These are phyloP conservation scores for Euclidia mi DNA, from an alignment of 2,888 invertebrate genomes.

Conservation along the genomic window DNA sequence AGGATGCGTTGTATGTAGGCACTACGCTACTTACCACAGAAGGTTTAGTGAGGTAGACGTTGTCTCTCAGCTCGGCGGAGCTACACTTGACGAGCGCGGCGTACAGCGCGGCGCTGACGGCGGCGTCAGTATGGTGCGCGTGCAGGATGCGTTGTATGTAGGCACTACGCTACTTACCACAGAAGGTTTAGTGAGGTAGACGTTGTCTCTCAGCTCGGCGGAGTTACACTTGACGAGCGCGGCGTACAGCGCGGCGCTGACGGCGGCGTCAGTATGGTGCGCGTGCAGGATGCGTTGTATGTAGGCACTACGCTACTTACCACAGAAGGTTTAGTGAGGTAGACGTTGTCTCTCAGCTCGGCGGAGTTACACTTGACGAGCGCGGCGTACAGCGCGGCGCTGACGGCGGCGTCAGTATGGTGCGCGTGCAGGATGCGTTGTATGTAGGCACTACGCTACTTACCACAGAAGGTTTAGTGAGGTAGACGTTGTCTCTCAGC, in stretches of 20 bases:
- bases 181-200: slow-evolving; percentile 72
- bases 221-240: slow-evolving; percentile 69
- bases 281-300: slow-evolving; percentile 30
- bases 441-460: too few relatives aligned
- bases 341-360: slow-evolving; percentile 71
- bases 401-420: slow-evolving; percentile 58
- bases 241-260: slow-evolving; percentile 74
- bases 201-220: slow-evolving; percentile 68
- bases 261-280: slow-evolving; percentile 56
- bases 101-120: slow-evolving; percentile 71
- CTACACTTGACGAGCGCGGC: slow-evolving; percentile 71
- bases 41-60: slow-evolving; percentile 74
- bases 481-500: slow-evolving; percentile 74
- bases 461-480: slow-evolving; percentile 68
- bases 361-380: slow-evolving; percentile 68
- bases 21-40: too few relatives aligned
- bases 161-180: too few relatives aligned
- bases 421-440: slow-evolving; percentile 33
- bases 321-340: slow-evolving; percentile 70
- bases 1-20: slow-evolving; percentile 35
- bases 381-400: slow-evolving; percentile 75
- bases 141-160: slow-evolving; percentile 32
- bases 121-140: slow-evolving; percentile 53
- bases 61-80: slow-evolving; percentile 66
- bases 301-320: too few relatives aligned